Evolutionary conservation across 2,888 invertebrate genomes (phyloP), one percentile per base, ranked within the genome.

Genomic region (Bellardia pandia): DNA sequence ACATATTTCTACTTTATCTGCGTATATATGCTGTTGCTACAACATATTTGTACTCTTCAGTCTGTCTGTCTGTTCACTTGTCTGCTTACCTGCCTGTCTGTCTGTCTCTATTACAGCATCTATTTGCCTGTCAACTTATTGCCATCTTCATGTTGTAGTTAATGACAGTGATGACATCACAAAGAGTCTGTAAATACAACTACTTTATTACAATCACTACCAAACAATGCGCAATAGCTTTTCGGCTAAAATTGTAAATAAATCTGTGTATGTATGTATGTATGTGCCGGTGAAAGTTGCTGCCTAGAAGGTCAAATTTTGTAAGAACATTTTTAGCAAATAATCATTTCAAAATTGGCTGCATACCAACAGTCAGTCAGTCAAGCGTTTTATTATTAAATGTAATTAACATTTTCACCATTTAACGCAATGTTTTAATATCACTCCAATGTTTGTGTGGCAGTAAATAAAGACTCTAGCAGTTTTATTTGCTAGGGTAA

Each of bases 381-480:
- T 81, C 86, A 87, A 87, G 84, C 80, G 77, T 60, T 87, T 83
- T 69, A 69, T 85, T 87, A 74, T 87, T 72, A 84, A 87, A 84
- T 84, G 86, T 81, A 84, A 87, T 87, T 84, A 87, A 87, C 77
- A 84, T 87, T 84, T 87, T 77, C 76, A 56, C 48, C 77, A 77
- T 87, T 87, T 84, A 84, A 81, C 77, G 74, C 45, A 58, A 58
- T 80, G 78, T 84, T 76, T 80, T 76, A 79, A 77, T 86, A 68
- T 60, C 66, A 83, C 76, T 69, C 37, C 3, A 51, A 11, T 58
- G 40, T 13, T 51, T 48, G 48, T 14, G 23, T 53, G 62, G 33
- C 53, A 48, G 16, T 56, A 56, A 56, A 56, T 23, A 56, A 11
- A 56, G 8, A 79, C 23, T 60, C n/a, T 51, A 71, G 16, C 14